These are phyloP conservation scores for Agrochola lychnidis DNA, from an alignment of 2,888 invertebrate species.

Conservation along the genomic window DNA sequence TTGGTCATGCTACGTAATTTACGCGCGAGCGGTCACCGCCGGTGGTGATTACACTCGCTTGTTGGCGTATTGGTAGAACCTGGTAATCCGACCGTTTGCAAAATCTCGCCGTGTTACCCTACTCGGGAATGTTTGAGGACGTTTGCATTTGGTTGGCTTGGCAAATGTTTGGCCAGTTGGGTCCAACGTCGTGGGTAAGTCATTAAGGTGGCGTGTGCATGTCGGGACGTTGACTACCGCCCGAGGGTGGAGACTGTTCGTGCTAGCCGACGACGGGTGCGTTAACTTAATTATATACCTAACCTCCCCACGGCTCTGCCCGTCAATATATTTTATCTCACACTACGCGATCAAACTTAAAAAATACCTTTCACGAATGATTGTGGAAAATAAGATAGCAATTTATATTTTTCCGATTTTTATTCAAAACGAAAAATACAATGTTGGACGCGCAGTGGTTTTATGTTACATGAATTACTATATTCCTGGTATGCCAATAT, in stretches of 20 bases:
- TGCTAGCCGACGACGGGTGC: constrained; percentile 76
- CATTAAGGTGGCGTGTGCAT: constrained; percentile 85
- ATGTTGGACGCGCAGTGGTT: neutral
- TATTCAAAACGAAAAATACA: neutral
- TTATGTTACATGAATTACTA: constrained; percentile 10
- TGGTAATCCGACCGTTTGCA: constrained; percentile 81
- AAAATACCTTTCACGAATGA: constrained; percentile 38
- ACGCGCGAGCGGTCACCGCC: constrained; percentile 89
- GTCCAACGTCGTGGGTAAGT: constrained; percentile 77
- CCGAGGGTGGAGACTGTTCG: constrained; percentile 75
- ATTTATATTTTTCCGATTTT: neutral
- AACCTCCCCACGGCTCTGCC: constrained; percentile 63
- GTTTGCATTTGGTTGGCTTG: constrained; percentile 72
- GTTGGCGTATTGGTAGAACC: constrained; percentile 83
- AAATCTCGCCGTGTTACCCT: constrained; percentile 66
- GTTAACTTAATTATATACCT: constrained; percentile 81
- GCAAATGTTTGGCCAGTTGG: constrained; percentile 72
- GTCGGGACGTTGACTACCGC: constrained; percentile 75
- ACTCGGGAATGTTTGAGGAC: constrained; percentile 59
- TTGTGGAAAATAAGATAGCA: constrained; percentile 4
- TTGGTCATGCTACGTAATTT: constrained; percentile 83
- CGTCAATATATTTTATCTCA: constrained; percentile 61
- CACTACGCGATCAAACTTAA: constrained; percentile 51
- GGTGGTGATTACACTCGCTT: constrained; percentile 86
- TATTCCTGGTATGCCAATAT: constrained; percentile 7